phyloP scores from a whole-genome alignment of 2,113 vertebrate species.

The Polypterus bichir region DNA sequence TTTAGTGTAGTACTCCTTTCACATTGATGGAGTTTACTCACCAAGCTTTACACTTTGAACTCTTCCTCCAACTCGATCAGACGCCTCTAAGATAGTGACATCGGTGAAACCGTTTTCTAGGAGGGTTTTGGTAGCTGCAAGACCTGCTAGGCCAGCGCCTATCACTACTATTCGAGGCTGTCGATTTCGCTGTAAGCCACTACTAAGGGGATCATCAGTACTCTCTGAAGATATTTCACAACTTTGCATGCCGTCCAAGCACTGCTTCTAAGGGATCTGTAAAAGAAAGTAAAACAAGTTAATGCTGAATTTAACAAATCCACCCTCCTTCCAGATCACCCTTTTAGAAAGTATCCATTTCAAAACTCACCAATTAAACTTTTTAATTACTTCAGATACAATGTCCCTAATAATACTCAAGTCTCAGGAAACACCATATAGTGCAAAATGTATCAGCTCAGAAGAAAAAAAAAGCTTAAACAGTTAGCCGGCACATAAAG shows the following conservation, averaged over 20 bases:
- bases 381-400: too few species aligned
- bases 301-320: not conserved
- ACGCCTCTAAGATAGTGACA: constrained; percentile 90
- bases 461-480: too few species aligned
- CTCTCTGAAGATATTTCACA: constrained; percentile 98
- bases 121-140: constrained; percentile 79
- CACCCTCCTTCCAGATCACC: not conserved
- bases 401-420: too few species aligned
- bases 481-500: too few species aligned
- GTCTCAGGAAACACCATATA: too few species aligned
- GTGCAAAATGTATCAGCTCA: too few species aligned
- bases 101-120: constrained; percentile 84
- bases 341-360: too few species aligned
- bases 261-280: constrained; percentile 79
- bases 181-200: constrained; percentile 73
- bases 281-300: constrained; percentile 1
- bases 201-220: constrained; percentile 98
- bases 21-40: constrained; percentile 36
- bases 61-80: constrained; percentile 80
- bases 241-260: constrained; percentile 99
- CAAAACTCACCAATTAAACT: too few species aligned
- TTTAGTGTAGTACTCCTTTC: too few species aligned
- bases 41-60: constrained; percentile 85
- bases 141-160: constrained; percentile 88
- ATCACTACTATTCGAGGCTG: constrained; percentile 96